These are phyloP conservation scores for Scarus forsteni DNA, from an alignment of 2,797 vertebrate species.

Conservation along the genomic window DNA sequence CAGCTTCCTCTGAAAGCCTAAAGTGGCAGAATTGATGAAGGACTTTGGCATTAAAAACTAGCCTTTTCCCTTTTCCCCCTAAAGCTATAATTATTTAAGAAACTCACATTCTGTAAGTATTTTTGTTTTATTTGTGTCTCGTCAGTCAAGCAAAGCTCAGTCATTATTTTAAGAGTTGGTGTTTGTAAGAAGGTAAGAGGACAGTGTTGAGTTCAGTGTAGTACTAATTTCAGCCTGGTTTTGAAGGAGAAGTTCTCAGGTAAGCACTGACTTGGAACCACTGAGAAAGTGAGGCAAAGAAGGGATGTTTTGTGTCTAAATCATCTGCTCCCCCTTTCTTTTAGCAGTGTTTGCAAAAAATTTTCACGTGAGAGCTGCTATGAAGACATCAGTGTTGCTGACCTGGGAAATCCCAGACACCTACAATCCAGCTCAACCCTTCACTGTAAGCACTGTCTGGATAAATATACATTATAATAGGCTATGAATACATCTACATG, in stretches of 20 bases:
- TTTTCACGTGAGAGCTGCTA: conserved; percentile 99
- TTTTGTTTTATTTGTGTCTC: conserved; percentile 70
- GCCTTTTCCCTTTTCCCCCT: conserved; percentile 42
- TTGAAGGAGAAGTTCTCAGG: conserved; percentile 69
- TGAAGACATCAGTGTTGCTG: conserved; percentile 97
- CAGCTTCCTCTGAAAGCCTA: conserved; percentile 49
- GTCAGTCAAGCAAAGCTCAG: conserved; percentile 75
- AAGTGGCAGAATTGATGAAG: conserved; percentile 57
- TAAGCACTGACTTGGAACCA: conserved; percentile 65
- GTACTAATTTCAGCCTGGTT: conserved; percentile 61
- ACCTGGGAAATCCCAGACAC: conserved; percentile 99
- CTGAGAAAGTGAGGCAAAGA: not conserved
- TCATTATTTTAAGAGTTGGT: conserved; percentile 71
- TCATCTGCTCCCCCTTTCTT: conserved; percentile 91
- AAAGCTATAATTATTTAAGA: conserved; percentile 57
- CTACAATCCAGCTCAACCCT: conserved; percentile 97
- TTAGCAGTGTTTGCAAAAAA: conserved; percentile 99
- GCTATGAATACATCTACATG: too few relatives aligned
- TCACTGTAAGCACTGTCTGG: conserved; percentile 89
- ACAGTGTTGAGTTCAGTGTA: conserved; percentile 71
- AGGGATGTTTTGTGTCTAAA: conserved; percentile 86
- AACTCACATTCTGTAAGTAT: conserved; percentile 75
- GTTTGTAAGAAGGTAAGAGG: conserved; percentile 83
- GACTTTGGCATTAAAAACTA: conserved; percentile 54
- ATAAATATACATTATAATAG: not conserved